Conservation (phyloP, 2,113 vertebrate genomes). For the Nothoprocta perdicaria region DNA sequence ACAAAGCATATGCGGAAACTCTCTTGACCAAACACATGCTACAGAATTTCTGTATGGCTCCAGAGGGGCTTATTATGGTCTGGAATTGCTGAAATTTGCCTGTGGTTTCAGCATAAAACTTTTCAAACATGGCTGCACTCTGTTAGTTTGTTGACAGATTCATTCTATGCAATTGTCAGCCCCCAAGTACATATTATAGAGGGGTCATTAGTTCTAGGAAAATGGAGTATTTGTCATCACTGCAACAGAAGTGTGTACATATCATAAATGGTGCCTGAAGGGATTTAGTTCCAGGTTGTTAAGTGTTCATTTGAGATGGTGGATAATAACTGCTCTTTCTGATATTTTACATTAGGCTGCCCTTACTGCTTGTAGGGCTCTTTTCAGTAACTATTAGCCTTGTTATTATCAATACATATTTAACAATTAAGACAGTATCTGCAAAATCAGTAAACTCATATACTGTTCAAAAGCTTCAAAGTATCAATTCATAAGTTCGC, state of each 20-base stretch:
- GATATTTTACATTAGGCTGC: conserved; percentile 47
- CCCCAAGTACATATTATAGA: conserved; percentile 44
- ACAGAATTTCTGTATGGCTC: background rate
- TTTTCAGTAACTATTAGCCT: conserved; percentile 31
- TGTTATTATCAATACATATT: conserved; percentile 28
- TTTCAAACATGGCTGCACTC: conserved; percentile 45
- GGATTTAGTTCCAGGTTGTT: conserved; percentile 75
- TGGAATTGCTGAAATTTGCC: conserved; percentile 36
- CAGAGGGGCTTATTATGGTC: background rate
- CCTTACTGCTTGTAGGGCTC: conserved; percentile 9
- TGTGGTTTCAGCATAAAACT: conserved; percentile 17
- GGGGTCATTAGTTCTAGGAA: conserved; percentile 66
- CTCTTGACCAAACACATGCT: background rate
- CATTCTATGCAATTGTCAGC: conserved; percentile 55
- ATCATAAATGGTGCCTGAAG: conserved; percentile 67
- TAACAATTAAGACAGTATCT: conserved; percentile 6
- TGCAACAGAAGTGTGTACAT: conserved; percentile 52
- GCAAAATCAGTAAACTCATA: background rate
- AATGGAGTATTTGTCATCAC: conserved; percentile 65
- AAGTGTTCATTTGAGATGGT: conserved; percentile 63
- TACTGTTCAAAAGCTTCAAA: background rate
- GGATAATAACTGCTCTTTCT: conserved; percentile 39
- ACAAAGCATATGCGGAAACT: background rate
- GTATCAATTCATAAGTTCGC: background rate
- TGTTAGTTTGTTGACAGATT: conserved; percentile 54